A percentile compares a stretch with the other conserved stretches of the same genome.
These are phyloP conservation scores for Heteromurus nitidus DNA, from an alignment of 2,888 invertebrate genomes.

Conservation along the genomic window DNA sequence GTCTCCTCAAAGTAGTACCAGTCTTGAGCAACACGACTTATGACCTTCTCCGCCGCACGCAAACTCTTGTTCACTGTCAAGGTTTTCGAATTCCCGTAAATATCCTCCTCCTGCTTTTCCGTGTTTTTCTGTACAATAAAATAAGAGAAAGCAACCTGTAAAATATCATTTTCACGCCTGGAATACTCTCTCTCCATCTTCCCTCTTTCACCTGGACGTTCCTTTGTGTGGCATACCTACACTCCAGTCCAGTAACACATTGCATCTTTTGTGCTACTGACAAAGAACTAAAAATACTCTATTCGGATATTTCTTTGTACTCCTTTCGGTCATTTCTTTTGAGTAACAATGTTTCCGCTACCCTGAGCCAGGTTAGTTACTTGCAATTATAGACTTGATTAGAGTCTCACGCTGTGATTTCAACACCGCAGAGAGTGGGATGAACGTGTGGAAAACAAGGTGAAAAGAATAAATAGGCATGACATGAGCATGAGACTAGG, in stretches of 20 bases:
- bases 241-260: slow-evolving; percentile 18
- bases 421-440: too few relatives aligned
- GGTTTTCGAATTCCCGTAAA: slow-evolving; percentile 27
- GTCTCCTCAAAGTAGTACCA: slow-evolving; percentile 39
- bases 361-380: too few relatives aligned
- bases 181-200: slow-evolving; percentile 5
- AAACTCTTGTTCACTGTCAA: slow-evolving; percentile 58
- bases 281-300: not conserved
- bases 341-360: not conserved
- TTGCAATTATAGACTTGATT: too few relatives aligned
- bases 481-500: too few relatives aligned
- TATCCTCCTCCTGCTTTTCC: slow-evolving; percentile 30
- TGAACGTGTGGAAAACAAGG: too few relatives aligned
- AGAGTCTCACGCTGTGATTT: too few relatives aligned
- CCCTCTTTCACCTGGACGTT: not conserved
- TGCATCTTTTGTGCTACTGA: not conserved
- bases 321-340: too few relatives aligned
- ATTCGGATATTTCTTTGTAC: not conserved
- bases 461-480: too few relatives aligned
- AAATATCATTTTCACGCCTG: not conserved
- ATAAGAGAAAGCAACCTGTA: not conserved
- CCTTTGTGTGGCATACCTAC: not conserved
- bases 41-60: slow-evolving; percentile 69
- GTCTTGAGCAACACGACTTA: slow-evolving; percentile 52
- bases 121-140: slow-evolving; percentile 46